phyloP scores from a whole-genome alignment of 1,140 invertebrate genomes.

The Colletes latitarsis region DNA sequence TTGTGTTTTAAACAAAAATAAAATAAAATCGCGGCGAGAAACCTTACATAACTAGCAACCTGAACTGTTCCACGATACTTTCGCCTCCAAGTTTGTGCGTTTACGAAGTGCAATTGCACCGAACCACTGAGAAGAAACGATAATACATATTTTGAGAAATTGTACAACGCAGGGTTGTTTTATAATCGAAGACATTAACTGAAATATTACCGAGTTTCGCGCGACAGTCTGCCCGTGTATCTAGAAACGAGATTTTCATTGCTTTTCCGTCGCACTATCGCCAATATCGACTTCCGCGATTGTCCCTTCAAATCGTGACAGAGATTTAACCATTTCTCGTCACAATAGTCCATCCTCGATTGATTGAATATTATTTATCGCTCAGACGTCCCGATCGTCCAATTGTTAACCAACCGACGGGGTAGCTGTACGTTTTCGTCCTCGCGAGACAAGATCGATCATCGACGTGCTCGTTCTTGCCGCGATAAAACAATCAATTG shows the following conservation, averaged over 20 bases:
- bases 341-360: neutral
- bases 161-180: no score
- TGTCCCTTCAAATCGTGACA: slow-evolving; percentile 1
- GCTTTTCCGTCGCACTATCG: neutral
- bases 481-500: no score
- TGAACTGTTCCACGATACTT: no score
- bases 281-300: neutral
- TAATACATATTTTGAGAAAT: no score
- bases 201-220: neutral
- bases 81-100: no score
- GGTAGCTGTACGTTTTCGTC: neutral
- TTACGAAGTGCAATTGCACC: no score
- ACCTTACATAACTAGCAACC: no score
- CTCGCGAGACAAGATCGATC: slow-evolving; percentile 13
- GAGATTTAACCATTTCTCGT: slow-evolving; percentile 11
- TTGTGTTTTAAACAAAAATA: no score
- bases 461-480: neutral
- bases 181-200: neutral
- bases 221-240: neutral
- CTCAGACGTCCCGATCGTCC: neutral
- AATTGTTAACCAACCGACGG: neutral
- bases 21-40: no score
- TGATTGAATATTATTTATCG: slow-evolving; percentile 37
- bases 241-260: neutral
- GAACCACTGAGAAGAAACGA: no score